Percentiles rank a stretch among this genome's conserved stretches.
Evolutionary conservation across 2,113 vertebrate genomes (phyloP).

Genomic region (Pachycephala philippinensis): DNA sequence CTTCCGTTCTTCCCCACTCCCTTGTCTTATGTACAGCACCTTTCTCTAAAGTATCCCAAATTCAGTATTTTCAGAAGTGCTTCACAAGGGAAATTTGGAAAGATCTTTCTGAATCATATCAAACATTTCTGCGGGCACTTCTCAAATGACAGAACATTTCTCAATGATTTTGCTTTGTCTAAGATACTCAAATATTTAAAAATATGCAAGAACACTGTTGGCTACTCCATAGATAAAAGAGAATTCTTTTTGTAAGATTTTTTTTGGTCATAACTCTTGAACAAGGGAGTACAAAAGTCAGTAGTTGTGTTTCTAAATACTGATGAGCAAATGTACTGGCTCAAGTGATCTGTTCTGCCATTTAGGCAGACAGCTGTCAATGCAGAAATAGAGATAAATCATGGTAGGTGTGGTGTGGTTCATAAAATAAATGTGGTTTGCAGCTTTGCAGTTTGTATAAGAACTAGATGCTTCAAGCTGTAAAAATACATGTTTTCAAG

Average conservation of each 20-base stretch:
- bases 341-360: not conserved
- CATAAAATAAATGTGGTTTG: not conserved
- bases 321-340: not conserved
- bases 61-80: not conserved
- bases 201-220: not conserved
- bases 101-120: not conserved
- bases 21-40: not conserved
- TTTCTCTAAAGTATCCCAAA: not conserved
- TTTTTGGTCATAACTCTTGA: not conserved
- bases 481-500: not conserved
- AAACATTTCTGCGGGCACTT: not conserved
- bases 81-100: not conserved
- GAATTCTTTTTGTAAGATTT: not conserved
- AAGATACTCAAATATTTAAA: not conserved
- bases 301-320: not conserved
- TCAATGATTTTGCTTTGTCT: not conserved
- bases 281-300: not conserved
- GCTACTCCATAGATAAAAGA: not conserved
- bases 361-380: not conserved
- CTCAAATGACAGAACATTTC: not conserved
- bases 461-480: not conserved
- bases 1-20: fast-evolving
- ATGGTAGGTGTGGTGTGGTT: not conserved
- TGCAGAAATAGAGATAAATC: not conserved
- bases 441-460: not conserved